A percentile compares a stretch with the other conserved stretches of the same genome.
Evolutionary conservation across 2,113 vertebrate species (phyloP).

Genomic region (Setophaga coronata): DNA sequence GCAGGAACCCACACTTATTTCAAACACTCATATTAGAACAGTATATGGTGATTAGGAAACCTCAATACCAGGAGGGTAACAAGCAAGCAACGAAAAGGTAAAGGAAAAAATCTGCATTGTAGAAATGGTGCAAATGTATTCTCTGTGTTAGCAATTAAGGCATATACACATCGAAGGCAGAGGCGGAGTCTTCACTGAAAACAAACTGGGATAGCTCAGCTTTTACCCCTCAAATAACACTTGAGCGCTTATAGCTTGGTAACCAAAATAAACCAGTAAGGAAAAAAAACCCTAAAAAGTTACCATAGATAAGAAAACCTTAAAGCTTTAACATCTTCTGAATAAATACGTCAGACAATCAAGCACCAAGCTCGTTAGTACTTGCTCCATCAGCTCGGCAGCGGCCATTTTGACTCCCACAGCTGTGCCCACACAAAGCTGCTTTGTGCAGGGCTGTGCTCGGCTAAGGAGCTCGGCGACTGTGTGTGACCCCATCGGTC

Average conservation of each 20-base stretch:
- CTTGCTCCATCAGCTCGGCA: neutral
- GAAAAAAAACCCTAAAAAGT: neutral
- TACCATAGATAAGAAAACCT: neutral
- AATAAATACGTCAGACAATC: neutral
- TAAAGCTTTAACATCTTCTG: neutral
- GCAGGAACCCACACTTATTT: neutral
- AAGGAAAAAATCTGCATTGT: neutral
- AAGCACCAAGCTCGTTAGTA: neutral
- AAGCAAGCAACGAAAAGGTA: neutral
- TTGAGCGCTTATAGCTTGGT: neutral
- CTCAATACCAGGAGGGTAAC: rapidly evolving
- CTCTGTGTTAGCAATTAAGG: rapidly evolving
- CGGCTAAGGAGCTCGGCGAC: neutral
- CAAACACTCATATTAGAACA: neutral
- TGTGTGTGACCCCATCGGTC: neutral
- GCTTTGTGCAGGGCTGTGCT: neutral
- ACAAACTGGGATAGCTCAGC: neutral
- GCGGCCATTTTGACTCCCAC: slow-evolving; percentile 58
- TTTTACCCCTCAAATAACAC: neutral
- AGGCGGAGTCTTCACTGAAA: neutral
- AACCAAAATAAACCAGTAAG: neutral
- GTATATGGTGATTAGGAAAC: rapidly evolving
- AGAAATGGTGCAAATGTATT: neutral
- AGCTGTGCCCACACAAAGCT: neutral
- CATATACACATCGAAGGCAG: neutral